A percentile compares a stretch with the other conserved stretches of the same genome.
phyloP scores from a whole-genome alignment of 2,888 invertebrate species.

The Cremastinae sp. region DNA sequence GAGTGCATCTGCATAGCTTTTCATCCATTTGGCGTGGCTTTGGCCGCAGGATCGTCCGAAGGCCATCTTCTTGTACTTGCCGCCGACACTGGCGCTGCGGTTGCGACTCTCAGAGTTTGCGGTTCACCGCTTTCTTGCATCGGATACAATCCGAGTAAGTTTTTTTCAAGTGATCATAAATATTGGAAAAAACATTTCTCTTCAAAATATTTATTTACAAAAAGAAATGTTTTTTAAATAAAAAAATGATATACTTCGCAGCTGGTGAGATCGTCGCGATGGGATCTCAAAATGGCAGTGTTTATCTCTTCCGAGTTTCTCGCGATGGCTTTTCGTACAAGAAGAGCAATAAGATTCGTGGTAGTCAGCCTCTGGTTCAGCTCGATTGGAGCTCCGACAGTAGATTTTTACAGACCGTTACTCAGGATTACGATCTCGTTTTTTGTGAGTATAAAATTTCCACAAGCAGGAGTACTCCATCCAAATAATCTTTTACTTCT shows the following conservation, averaged over 20 bases:
- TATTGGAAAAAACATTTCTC: too few species aligned
- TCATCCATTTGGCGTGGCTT: conserved; percentile 92
- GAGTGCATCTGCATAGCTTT: conserved; percentile 94
- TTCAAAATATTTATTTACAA: neutral
- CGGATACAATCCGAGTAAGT: conserved; percentile 91
- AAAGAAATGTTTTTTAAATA: too few species aligned
- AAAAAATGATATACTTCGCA: conserved; percentile 79
- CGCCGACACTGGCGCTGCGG: conserved; percentile 91
- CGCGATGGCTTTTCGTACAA: conserved; percentile 95
- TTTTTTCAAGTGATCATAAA: too few species aligned
- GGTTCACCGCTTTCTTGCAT: conserved; percentile 93
- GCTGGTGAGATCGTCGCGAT: conserved; percentile 94
- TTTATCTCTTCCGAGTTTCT: conserved; percentile 91
- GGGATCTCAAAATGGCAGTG: conserved; percentile 94
- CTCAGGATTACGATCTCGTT: conserved; percentile 92
- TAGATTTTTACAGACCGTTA: conserved; percentile 92
- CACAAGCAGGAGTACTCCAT: too few species aligned
- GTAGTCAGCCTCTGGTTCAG: conserved; percentile 91
- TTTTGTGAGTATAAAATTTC: conserved; percentile 94
- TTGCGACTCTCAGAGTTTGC: conserved; percentile 92
- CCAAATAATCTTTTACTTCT: too few species aligned
- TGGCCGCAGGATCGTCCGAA: conserved; percentile 94
- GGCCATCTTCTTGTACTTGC: conserved; percentile 93
- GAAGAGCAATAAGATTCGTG: conserved; percentile 93
- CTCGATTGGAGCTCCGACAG: conserved; percentile 96